phyloP scores from a whole-genome alignment of 2,888 invertebrate species.

The Mactromeris polynyma region DNA sequence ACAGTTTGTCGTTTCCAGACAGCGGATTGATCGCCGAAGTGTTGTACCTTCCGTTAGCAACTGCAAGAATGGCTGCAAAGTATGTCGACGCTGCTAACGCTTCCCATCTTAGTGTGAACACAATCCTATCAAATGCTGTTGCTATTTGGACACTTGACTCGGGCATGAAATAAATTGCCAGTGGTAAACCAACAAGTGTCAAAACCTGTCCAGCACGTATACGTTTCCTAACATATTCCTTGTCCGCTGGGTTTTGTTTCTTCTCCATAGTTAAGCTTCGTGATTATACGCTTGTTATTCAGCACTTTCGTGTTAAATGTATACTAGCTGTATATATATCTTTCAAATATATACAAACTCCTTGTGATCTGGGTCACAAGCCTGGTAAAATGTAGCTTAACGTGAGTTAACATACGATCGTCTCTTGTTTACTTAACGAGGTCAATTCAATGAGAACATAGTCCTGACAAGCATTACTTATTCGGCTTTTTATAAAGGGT shows the following conservation, averaged over 20 bases:
- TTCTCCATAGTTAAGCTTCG: too few relatives aligned
- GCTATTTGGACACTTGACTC: background rate
- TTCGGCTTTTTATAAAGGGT: too few relatives aligned
- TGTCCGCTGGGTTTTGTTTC: background rate
- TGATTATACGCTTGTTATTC: too few relatives aligned
- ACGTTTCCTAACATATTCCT: background rate
- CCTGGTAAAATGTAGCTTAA: too few relatives aligned
- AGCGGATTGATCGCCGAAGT: slow-evolving; percentile 5
- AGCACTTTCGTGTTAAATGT: too few relatives aligned
- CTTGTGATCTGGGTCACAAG: too few relatives aligned
- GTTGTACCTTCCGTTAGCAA: background rate
- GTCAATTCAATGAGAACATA: too few relatives aligned
- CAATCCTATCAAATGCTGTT: background rate
- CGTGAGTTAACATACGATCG: too few relatives aligned
- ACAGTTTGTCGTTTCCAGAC: background rate
- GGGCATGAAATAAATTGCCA: slow-evolving; percentile 13
- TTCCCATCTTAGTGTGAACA: slow-evolving; percentile 20
- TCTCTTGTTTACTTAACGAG: too few relatives aligned
- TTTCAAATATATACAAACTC: too few relatives aligned
- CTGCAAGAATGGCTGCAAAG: background rate
- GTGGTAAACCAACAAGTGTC: background rate
- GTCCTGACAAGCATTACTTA: too few relatives aligned
- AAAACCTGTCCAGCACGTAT: background rate
- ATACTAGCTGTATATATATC: too few relatives aligned
- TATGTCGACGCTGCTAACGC: background rate